Evolutionary conservation across 2,797 vertebrate genomes (phyloP), one percentile per base, ranked within the genome.

Genomic region (Hipposideros larvatus): DNA sequence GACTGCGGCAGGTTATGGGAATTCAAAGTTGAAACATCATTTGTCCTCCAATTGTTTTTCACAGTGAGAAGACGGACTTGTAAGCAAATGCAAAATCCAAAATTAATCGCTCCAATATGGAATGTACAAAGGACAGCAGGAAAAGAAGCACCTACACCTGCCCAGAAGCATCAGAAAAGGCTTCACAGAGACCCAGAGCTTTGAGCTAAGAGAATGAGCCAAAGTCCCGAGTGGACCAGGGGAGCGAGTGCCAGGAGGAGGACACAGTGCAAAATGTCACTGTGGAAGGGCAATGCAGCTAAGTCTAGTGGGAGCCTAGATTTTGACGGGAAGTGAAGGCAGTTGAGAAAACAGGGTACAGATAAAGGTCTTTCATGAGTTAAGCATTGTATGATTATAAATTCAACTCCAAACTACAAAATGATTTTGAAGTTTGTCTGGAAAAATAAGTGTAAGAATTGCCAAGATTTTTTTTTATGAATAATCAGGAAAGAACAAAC

Each of bases 391-490:
- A 37, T 59, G 9, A 18, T 10, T 43, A 21, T 10, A 43, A 55
- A 61, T 65, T 31, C n/a, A 77, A 88, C 41, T 68, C n/a, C 34
- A 74, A 79, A 57, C 55, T 37, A 66, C 26, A 71, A 85, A 41
- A 41, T 46, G 16, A 91, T 66, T 93, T 43, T 68, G 19, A 83
- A 86, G 26, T 73, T 73, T 46, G 24, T 43, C 59, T 86, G 65
- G 59, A 90, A 89, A 95, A 37, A 28, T 57, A 91, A 84, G n/a
- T 37, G 24, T 28, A 14, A 75, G 48, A 73, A 91, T 88, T 93
- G 4, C 43, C 31, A 92, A 75, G 19, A 71, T 57, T 24, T 48
- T 59, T 68, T n/a, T 21, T 21, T 31, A 75, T 65, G n/a, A 92
- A 57, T 46, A 71, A 79, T 26, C 24, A 93, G 43, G 16, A 80